These are phyloP conservation scores for Poeciliopsis turneri DNA, from an alignment of 2,797 vertebrate genomes.

Conservation along the genomic window DNA sequence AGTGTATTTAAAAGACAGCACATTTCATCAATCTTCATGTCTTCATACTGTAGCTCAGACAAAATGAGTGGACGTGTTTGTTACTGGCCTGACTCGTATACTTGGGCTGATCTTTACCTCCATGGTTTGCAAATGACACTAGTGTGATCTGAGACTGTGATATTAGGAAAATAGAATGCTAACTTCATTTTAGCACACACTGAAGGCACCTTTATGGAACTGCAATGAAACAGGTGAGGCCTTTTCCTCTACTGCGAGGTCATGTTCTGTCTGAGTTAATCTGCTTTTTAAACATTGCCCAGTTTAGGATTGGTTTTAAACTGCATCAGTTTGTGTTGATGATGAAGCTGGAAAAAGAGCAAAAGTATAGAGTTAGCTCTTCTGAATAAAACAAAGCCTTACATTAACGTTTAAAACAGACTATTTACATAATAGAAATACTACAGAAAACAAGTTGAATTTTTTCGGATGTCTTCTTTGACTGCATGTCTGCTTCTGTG, in stretches of 20 bases:
- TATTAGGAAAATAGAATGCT: background rate
- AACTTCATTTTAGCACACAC: background rate
- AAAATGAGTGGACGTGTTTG: background rate
- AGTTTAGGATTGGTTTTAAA: background rate
- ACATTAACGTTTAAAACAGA: background rate
- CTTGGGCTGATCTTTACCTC: background rate
- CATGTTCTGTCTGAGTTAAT: background rate
- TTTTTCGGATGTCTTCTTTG: background rate
- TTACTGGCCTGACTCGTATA: background rate
- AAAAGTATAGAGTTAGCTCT: background rate
- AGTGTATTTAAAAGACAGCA: background rate
- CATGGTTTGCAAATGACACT: background rate
- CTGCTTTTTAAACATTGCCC: background rate
- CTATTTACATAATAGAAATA: background rate
- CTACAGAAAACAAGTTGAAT: background rate
- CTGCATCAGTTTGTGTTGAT: background rate
- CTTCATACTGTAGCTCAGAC: background rate
- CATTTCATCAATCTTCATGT: background rate
- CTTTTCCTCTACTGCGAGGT: background rate
- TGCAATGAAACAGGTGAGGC: constrained; percentile 7
- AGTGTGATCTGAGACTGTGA: background rate
- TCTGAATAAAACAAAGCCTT: background rate
- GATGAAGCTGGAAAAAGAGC: background rate
- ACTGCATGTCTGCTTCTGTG: background rate
- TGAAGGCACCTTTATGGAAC: background rate